Evolutionary conservation across 2,888 invertebrate species (phyloP).

Genomic region (Mythimna lalbum): DNA sequence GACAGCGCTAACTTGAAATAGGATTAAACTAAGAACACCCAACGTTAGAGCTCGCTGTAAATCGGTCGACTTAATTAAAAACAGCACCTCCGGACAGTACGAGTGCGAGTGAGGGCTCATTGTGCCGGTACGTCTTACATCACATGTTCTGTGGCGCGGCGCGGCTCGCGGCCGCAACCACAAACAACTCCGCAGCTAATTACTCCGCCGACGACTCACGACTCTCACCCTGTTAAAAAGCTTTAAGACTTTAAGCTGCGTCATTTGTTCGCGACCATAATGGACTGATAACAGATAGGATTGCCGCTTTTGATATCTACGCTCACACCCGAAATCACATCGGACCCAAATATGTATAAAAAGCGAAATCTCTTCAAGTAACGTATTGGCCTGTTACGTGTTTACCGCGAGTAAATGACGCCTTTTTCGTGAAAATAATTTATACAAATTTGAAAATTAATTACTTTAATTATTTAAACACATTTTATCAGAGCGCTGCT

Average conservation of each 20-base stretch:
- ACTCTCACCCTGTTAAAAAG: conserved; percentile 86
- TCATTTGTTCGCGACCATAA: conserved; percentile 87
- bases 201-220: conserved; percentile 86
- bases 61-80: conserved; percentile 61
- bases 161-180: conserved; percentile 73
- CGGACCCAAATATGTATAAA: conserved; percentile 53
- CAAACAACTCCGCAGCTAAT: conserved; percentile 84
- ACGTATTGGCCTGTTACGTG: conserved; percentile 46
- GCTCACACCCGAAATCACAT: conserved; percentile 60
- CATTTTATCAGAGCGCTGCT: conserved; percentile 43
- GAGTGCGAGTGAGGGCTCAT: conserved; percentile 49
- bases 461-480: conserved; percentile 63
- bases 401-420: conserved; percentile 46
- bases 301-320: conserved; percentile 75
- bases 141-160: conserved; percentile 71
- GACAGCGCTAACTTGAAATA: conserved; percentile 25
- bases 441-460: conserved; percentile 57
- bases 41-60: conserved; percentile 28
- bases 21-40: conserved; percentile 29
- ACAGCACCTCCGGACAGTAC: conserved; percentile 45
- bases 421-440: conserved; percentile 48
- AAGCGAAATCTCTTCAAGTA: conserved; percentile 56
- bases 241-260: conserved; percentile 88
- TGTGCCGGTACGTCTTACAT: conserved; percentile 62
- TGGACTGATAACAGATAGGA: conserved; percentile 87